Conservation (phyloP, 2,113 vertebrate species). For the Alces alces region DNA sequence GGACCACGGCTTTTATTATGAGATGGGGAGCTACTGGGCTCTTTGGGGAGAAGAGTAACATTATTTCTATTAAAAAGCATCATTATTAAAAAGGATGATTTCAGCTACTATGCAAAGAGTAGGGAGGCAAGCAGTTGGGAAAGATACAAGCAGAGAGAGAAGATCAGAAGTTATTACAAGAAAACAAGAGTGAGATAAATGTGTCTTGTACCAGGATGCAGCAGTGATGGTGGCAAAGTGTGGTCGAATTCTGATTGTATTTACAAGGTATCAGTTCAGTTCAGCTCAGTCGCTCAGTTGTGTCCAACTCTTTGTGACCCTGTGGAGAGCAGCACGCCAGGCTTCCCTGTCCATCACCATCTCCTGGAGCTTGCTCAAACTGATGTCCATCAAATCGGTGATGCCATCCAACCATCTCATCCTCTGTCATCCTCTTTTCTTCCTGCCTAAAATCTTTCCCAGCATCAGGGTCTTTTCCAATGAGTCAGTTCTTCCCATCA, state of each 20-base stretch:
- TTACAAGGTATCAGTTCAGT: neutral
- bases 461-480: neutral
- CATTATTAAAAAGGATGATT: neutral
- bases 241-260: neutral
- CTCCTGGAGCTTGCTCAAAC: neutral
- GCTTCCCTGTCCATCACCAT: neutral
- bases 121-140: neutral
- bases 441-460: neutral
- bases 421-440: neutral
- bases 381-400: neutral
- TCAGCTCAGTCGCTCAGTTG: neutral
- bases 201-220: neutral
- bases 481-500: neutral
- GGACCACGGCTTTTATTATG: neutral
- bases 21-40: neutral
- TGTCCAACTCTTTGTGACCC: neutral
- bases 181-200: neutral
- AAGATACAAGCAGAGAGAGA: neutral
- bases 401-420: neutral
- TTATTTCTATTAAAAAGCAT: neutral
- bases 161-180: neutral
- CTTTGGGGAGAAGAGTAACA: neutral
- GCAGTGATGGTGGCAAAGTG: neutral
- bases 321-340: neutral
- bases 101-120: neutral